Base-by-base conservation (phyloP, 2,888 invertebrate species). In the Rhagophthalmus giganteus region DNA sequence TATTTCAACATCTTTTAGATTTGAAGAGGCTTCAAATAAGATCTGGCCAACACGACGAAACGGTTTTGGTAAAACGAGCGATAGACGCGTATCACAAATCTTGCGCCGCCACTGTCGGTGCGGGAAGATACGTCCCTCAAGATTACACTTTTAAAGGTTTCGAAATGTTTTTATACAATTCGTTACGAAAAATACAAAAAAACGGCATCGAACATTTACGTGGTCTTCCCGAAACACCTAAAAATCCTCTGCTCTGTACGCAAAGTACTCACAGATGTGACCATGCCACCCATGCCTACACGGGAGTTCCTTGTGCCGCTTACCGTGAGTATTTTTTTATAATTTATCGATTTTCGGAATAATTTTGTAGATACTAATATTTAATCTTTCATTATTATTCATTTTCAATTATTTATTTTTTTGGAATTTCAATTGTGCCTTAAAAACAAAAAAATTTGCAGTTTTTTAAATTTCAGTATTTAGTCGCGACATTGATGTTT, bases 1-100 rank as follows among this genome's bases (percentile, higher is more conserved):
- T 95, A 64, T 94, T 96, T 73, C 93, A 95, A 69, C 94, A 95
- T 72, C 79, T 96, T 47, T 79, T 95, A 66, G 95, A 96, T 70
- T 75, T 96, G 40, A 96, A 96, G 74, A 82, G 94, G 39, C 80
- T 93, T 59, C 95, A 96, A 76, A 94, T 95, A 64, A 84, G 94
- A 64, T 89, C 92, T 20, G 92, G 90, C 35, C 87, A 90, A 74
- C 82, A 90, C 28, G 93, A 94, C 67, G 94, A 94, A 75, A 85
- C 89, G 15, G 85, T 93, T 39, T 75, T 94, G 8, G 90, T 94
- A 1, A 94, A 94, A 73, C 80, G 94, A 63, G 86, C 94, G 49
- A 88, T 92, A 28, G 91, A 92, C 59, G 85, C 86, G 59, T 91
- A 90, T 67, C 86, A 88, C 68, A 85, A 85, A 69, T 87, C 89